These are phyloP conservation scores for Hemithea aestivaria DNA, from an alignment of 2,888 invertebrate species.

Conservation along the genomic window DNA sequence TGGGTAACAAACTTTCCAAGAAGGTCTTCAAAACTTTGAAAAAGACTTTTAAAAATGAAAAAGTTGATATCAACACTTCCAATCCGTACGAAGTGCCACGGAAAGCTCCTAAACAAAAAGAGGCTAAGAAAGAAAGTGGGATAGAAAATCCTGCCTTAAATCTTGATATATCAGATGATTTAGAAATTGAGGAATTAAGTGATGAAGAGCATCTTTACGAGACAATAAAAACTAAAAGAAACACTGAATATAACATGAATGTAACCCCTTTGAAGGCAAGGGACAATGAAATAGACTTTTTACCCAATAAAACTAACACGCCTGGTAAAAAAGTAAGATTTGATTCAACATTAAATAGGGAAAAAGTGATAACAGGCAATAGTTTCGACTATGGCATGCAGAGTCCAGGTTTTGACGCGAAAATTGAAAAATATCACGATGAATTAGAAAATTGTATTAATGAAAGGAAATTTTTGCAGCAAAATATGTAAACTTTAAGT, in stretches of 20 bases:
- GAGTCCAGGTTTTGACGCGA: conserved; percentile 68
- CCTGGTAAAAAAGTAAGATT: conserved; percentile 71
- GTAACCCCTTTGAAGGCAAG: conserved; percentile 63
- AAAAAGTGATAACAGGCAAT: conserved; percentile 71
- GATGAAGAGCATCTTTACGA: conserved; percentile 68
- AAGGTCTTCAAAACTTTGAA: conserved; percentile 68
- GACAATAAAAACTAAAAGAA: conserved; percentile 64
- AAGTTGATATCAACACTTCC: conserved; percentile 48
- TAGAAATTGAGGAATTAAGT: conserved; percentile 59
- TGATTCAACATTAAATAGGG: conserved; percentile 69
- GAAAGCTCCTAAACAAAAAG: conserved; percentile 54
- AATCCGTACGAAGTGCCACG: conserved; percentile 74
- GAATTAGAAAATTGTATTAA: conserved; percentile 75
- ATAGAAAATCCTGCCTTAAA: conserved; percentile 69
- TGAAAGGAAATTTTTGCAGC: conserved; percentile 68
- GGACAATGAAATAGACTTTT: conserved; percentile 44
- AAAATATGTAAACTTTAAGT: conserved; percentile 54
- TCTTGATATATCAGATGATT: conserved; percentile 68
- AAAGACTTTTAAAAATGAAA: conserved; percentile 67
- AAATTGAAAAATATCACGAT: conserved; percentile 72
- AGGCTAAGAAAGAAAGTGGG: conserved; percentile 51
- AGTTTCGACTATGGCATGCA: conserved; percentile 67
- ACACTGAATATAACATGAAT: conserved; percentile 65
- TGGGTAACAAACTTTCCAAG: conserved; percentile 62
- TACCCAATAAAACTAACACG: conserved; percentile 53